Conservation (phyloP, 2,797 vertebrate genomes). For the Muscicapa striata region DNA sequence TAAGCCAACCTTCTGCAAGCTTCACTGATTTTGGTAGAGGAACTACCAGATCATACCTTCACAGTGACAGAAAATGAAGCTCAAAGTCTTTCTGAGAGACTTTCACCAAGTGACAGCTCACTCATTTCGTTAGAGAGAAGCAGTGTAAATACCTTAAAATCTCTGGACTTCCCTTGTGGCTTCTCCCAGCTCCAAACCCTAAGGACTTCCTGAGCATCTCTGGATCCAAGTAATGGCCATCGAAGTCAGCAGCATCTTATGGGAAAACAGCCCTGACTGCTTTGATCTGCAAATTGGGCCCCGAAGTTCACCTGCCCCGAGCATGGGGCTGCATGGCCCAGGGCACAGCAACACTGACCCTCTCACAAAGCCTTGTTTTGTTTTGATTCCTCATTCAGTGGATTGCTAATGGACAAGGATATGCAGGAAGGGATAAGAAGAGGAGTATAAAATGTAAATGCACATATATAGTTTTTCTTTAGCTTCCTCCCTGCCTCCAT, state of each 20-base stretch:
- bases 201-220: not conserved
- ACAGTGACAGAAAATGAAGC: not conserved
- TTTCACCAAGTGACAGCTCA: not conserved
- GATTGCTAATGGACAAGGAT: not conserved
- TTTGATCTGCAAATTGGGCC: not conserved
- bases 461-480: not conserved
- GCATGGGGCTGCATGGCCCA: not conserved
- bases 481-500: not conserved
- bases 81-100: not conserved
- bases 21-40: conserved; percentile 23
- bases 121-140: not conserved
- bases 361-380: not conserved
- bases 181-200: not conserved
- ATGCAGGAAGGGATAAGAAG: not conserved
- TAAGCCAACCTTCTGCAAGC: conserved; percentile 34
- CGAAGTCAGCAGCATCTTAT: not conserved
- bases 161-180: not conserved
- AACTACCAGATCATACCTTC: conserved; percentile 27
- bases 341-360: not conserved
- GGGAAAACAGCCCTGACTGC: not conserved
- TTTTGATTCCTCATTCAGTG: not conserved
- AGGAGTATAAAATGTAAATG: conserved; percentile 18
- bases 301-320: not conserved
- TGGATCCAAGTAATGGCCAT: not conserved
- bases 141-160: not conserved